Percentiles rank a stretch among this genome's conserved stretches.
These are phyloP conservation scores for Tenrec ecaudatus DNA, from an alignment of 2,113 vertebrate species.

Conservation along the genomic window DNA sequence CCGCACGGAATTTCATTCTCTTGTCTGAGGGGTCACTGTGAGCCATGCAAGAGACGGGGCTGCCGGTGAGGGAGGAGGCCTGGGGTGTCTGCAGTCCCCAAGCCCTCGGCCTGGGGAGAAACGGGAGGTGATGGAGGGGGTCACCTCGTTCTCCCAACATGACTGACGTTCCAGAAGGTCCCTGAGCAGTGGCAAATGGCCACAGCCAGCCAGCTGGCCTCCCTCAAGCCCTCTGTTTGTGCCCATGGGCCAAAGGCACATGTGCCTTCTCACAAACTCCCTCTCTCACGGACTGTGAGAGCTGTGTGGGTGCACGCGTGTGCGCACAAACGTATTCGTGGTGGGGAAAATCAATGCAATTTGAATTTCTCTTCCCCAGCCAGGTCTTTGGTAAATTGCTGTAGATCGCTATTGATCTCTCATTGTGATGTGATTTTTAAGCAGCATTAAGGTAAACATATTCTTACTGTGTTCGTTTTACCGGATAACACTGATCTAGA, in stretches of 20 bases:
- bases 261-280: constrained; percentile 54
- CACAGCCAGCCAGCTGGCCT: rapidly evolving
- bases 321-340: not conserved
- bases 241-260: not conserved
- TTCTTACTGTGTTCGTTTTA: constrained; percentile 82
- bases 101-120: not conserved
- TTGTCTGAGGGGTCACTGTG: too few relatives aligned
- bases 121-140: too few relatives aligned
- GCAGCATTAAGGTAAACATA: constrained; percentile 85
- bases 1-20: too few relatives aligned
- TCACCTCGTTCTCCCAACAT: too few relatives aligned
- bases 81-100: not conserved
- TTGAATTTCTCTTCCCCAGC: constrained; percentile 84
- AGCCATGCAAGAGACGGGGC: too few relatives aligned
- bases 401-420: constrained; percentile 87
- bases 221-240: not conserved
- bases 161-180: not conserved
- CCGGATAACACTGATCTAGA: constrained; percentile 85
- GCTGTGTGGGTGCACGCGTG: not conserved
- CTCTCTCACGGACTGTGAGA: not conserved
- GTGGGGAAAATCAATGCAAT: constrained; percentile 84
- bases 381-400: constrained; percentile 86
- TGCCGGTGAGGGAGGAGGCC: too few relatives aligned
- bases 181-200: not conserved
- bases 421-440: constrained; percentile 81